These are phyloP conservation scores for Saturnia japonica DNA, from an alignment of 2,888 invertebrate species.

Conservation along the genomic window DNA sequence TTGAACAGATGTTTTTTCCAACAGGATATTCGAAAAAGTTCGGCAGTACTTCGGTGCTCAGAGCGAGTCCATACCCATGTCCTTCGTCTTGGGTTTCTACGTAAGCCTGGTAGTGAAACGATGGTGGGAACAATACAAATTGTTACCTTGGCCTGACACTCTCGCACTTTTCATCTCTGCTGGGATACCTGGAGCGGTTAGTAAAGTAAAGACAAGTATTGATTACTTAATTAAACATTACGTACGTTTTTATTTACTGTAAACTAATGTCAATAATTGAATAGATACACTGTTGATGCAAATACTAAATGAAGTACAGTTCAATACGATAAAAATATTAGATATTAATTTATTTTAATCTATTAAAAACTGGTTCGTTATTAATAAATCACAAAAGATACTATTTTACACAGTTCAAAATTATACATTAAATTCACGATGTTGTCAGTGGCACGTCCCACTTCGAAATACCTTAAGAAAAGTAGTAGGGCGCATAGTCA, in stretches of 20 bases:
- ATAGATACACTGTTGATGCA: not conserved
- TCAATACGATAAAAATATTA: not conserved
- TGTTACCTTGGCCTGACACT: conserved; percentile 96
- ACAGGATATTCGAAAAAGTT: conserved; percentile 93
- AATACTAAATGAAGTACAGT: not conserved
- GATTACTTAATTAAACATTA: conserved; percentile 25
- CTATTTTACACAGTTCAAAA: not conserved
- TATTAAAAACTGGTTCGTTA: not conserved
- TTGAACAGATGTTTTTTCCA: conserved; percentile 38
- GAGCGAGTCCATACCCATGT: conserved; percentile 95
- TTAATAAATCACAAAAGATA: not conserved
- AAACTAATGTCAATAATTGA: not conserved
- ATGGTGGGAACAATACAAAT: conserved; percentile 98
- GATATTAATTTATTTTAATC: not conserved
- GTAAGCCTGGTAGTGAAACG: conserved; percentile 94
- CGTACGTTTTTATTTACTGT: not conserved
- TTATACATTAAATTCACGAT: conserved; percentile 7
- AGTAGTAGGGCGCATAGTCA: conserved; percentile 21
- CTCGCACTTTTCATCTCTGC: conserved; percentile 95
- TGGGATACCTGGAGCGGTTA: conserved; percentile 94
- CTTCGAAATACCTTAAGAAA: conserved; percentile 20
- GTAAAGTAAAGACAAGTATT: conserved; percentile 75
- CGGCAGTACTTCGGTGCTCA: conserved; percentile 93
- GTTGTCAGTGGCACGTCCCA: conserved; percentile 10
- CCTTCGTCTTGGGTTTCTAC: conserved; percentile 97